phyloP scores from a whole-genome alignment of 2,888 invertebrate species.

The Lycia hirtaria region DNA sequence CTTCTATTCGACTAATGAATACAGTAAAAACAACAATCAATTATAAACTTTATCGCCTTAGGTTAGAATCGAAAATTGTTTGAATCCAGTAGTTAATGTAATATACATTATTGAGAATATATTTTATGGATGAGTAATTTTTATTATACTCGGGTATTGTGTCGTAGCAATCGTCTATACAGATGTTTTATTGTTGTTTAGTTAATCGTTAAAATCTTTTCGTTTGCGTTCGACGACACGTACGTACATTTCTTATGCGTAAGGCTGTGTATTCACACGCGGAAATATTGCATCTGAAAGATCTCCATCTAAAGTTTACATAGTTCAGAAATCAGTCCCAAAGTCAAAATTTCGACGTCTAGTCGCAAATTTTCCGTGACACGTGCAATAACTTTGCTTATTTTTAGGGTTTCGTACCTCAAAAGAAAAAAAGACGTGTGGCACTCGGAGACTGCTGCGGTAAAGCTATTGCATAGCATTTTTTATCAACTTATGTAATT shows the following conservation, averaged over 20 bases:
- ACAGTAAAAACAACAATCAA: constrained; percentile 39
- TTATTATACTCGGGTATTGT: constrained; percentile 74
- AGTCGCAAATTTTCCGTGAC: too few relatives aligned
- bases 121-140: constrained; percentile 82
- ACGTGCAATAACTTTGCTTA: too few relatives aligned
- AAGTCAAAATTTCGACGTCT: too few relatives aligned
- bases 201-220: constrained; percentile 55
- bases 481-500: too few relatives aligned
- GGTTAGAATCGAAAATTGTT: constrained; percentile 46
- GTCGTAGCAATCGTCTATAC: constrained; percentile 46
- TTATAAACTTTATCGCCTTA: constrained; percentile 45
- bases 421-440: too few relatives aligned
- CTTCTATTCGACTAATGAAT: constrained; percentile 82
- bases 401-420: too few relatives aligned
- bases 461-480: too few relatives aligned
- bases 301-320: too few relatives aligned
- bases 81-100: constrained; percentile 55
- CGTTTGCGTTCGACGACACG: constrained; percentile 41
- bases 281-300: not conserved
- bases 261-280: constrained; percentile 1
- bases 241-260: constrained; percentile 14
- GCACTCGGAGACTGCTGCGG: too few relatives aligned
- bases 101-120: constrained; percentile 71
- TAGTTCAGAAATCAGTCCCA: too few relatives aligned
- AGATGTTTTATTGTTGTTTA: constrained; percentile 56